Evolutionary conservation across 1,140 invertebrate species (phyloP).

Genomic region (Eupristina koningsbergeri): DNA sequence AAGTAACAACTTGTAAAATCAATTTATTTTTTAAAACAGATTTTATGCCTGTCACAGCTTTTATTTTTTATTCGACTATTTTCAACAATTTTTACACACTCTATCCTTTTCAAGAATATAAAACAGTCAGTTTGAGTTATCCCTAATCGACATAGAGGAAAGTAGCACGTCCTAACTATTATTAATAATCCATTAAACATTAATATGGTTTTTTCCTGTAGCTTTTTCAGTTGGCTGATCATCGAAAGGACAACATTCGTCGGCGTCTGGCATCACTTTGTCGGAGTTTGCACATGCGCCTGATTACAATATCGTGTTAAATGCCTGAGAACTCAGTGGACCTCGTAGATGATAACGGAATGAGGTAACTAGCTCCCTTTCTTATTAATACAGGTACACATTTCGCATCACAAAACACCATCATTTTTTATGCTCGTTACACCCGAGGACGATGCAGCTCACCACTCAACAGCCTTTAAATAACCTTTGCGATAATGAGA

Average conservation of each 20-base stretch:
- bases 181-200: not conserved
- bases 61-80: too few species aligned
- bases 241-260: conserved; percentile 45
- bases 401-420: conserved; percentile 13
- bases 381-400: conserved; percentile 38
- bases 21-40: too few species aligned
- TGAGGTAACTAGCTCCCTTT: conserved; percentile 39
- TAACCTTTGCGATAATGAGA: not conserved
- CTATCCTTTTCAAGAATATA: too few species aligned
- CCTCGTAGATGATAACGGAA: conserved; percentile 65
- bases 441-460: not conserved
- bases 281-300: conserved; percentile 27
- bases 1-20: too few species aligned
- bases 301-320: conserved; percentile 56
- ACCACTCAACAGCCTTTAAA: not conserved
- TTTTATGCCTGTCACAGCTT: too few species aligned
- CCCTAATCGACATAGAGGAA: too few species aligned
- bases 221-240: conserved; percentile 53
- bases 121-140: too few species aligned
- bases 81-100: too few species aligned
- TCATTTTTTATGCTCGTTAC: conserved; percentile 30
- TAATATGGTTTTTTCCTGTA: not conserved
- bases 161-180: too few species aligned
- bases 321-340: conserved; percentile 64
- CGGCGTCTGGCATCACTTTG: not conserved